Base-by-base conservation (phyloP, 1,140 invertebrate species). In the Ptiloglossa arizonensis region DNA sequence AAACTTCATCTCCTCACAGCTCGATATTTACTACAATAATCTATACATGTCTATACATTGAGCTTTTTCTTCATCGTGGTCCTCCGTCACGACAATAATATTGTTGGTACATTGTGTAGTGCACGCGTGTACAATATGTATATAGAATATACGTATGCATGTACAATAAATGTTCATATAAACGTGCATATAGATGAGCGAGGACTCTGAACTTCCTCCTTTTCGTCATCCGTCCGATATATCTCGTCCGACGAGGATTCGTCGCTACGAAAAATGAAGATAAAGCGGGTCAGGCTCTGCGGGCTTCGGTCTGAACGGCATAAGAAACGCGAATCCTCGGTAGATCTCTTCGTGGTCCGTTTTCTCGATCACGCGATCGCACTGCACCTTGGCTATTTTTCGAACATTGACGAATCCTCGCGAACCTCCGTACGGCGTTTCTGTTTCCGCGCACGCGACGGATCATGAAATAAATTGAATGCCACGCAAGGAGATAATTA, bases 151-250 rank as follows among this genome's bases (percentile, higher is more conserved):
- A 15, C 27, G 24, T 67, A 35, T 50, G 6, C 66, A 38, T 67
- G 35, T 74, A 74, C 44, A 72, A 73, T 66, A 74, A 44, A 66
- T 56, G 19, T 66, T 74, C 24, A 44, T 46, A 35, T 46, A 50
- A 60, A 57, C 24, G 41, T 19, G 48, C 27, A 29, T 66, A 38
- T 52, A 44, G 27, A 27, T 56, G 44, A 73, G 38, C 41, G 32
- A 56, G 78, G 76, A 87, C 83, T 86, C 68, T 86, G 80, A 86
- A 85, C 72, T 86, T 85, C 76, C 73, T 82, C 24, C 35, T 71
- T 76, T 78, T 19, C 32, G 69, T 82, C 71, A 73, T 74, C 54
- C 52, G 59, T 63, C 35, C 62, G 48, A 73, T 81, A 76, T 57
- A 32, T 32, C 54, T 74, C 73, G 27, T 75, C 57, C 76, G 41